These are phyloP conservation scores for Centroberyx gerrardi DNA, from an alignment of 2,797 vertebrate genomes.

Conservation along the genomic window DNA sequence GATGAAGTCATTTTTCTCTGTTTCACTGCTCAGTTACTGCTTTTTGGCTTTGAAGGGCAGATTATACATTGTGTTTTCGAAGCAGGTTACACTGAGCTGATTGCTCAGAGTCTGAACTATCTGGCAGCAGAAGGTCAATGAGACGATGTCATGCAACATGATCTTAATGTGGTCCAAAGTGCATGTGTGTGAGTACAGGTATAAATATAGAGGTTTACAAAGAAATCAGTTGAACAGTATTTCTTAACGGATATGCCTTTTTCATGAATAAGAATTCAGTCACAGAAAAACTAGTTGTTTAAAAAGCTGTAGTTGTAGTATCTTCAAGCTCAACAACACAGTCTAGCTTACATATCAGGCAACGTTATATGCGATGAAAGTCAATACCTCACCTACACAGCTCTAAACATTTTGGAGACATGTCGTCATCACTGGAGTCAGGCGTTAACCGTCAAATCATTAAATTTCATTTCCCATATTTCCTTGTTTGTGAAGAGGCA, in stretches of 20 bases:
- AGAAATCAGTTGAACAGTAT: constrained; percentile 30
- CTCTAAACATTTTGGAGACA: not conserved
- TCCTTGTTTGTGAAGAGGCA: constrained; percentile 1
- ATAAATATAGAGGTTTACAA: constrained; percentile 51
- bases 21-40: constrained; percentile 17
- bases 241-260: constrained; percentile 37
- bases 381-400: constrained; percentile 1
- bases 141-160: constrained; percentile 64
- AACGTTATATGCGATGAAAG: constrained; percentile 7
- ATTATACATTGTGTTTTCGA: not conserved
- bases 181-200: constrained; percentile 69
- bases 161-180: constrained; percentile 73
- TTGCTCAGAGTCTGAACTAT: constrained; percentile 38
- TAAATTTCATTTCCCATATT: not conserved
- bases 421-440: not conserved
- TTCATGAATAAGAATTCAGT: constrained; percentile 16
- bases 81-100: constrained; percentile 17
- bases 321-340: constrained; percentile 34
- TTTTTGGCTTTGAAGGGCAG: constrained; percentile 61
- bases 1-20: constrained; percentile 7
- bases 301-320: not conserved
- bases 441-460: not conserved
- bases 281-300: not conserved
- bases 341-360: constrained; percentile 41
- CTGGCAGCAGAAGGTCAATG: constrained; percentile 48